phyloP scores from a whole-genome alignment of 2,113 vertebrate species.

The Elephantulus edwardii region DNA sequence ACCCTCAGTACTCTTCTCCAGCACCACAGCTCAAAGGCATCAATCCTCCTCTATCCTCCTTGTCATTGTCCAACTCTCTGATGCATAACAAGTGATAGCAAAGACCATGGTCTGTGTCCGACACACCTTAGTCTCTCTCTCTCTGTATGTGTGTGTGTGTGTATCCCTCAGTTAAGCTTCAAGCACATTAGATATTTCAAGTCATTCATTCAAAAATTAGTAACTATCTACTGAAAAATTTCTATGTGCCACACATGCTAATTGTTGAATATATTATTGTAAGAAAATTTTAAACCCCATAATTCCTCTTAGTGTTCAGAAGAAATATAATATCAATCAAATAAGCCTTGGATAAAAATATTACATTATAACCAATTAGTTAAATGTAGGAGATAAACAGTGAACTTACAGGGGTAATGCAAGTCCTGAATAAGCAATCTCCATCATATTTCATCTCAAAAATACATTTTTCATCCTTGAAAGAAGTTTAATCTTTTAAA shows the following conservation, averaged over 20 bases:
- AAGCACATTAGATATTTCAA: neutral
- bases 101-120: too few species aligned
- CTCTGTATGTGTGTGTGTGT: too few species aligned
- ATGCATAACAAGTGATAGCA: too few species aligned
- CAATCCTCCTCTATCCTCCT: too few species aligned
- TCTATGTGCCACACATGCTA: neutral
- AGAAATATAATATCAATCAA: neutral
- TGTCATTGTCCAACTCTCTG: too few species aligned
- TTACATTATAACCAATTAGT: constrained; percentile 14
- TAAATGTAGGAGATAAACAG: too few species aligned
- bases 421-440: neutral
- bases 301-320: neutral
- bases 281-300: neutral
- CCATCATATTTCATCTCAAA: neutral
- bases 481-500: constrained; percentile 4
- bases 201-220: neutral
- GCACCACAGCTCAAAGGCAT: too few species aligned
- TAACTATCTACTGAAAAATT: neutral
- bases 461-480: neutral
- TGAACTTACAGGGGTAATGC: neutral
- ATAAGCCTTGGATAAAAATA: neutral
- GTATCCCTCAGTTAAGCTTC: neutral
- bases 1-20: too few species aligned
- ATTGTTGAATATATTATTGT: neutral
- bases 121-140: too few species aligned